These are phyloP conservation scores for Exocentrus adspersus DNA, from an alignment of 2,888 invertebrate species.

Conservation along the genomic window DNA sequence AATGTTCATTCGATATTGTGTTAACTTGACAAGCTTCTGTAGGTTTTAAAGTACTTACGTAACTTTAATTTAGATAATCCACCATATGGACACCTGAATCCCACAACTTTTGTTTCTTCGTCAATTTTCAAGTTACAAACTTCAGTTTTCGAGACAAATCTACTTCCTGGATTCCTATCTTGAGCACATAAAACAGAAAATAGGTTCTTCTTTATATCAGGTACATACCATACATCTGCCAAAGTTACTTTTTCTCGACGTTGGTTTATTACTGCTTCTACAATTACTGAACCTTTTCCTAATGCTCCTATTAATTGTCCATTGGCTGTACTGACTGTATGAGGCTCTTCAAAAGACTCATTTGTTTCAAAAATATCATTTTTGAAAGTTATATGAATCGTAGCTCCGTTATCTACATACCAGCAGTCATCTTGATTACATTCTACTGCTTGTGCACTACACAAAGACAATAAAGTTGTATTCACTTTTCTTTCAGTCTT, in stretches of 20 bases:
- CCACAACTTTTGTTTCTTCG: neutral
- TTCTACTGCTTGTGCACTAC: neutral
- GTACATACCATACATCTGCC: constrained; percentile 48
- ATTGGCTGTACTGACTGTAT: neutral
- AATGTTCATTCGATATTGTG: neutral
- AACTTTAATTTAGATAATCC: neutral
- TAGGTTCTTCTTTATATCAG: constrained; percentile 46
- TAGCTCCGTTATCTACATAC: neutral
- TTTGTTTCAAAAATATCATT: neutral
- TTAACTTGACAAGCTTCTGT: too few species aligned
- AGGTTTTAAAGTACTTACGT: too few species aligned
- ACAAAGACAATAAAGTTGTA: neutral
- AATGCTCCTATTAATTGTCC: neutral
- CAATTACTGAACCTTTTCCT: neutral
- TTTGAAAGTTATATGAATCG: constrained; percentile 6
- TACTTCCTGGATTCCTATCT: too few species aligned
- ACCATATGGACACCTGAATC: neutral
- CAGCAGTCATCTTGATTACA: neutral
- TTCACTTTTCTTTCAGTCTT: neutral
- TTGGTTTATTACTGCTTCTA: neutral
- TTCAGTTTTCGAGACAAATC: too few species aligned
- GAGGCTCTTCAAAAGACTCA: neutral
- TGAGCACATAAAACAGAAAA: constrained; percentile 34
- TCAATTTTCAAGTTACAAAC: too few species aligned
- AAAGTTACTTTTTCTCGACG: constrained; percentile 9